Evolutionary conservation across 64 coral and sea anemone genomes (phyloP), one percentile per base, ranked within the genome.

Genomic region (Montipora foliosa): DNA sequence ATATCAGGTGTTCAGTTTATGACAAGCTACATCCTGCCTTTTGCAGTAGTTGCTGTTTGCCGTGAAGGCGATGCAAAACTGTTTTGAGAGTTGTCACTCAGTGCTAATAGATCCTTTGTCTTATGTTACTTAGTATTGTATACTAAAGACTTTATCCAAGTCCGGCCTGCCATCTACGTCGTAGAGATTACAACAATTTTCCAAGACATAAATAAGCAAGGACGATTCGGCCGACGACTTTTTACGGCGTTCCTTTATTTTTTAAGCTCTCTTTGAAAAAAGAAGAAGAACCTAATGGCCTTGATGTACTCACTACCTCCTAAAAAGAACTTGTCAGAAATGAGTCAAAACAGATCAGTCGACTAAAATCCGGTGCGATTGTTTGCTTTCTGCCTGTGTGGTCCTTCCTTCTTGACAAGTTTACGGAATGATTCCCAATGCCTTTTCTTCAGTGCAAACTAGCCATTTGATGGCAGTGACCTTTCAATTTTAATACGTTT

Each of bases 251-350:
- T 76, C 69, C 14, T 76, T 76, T 13, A 44, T 76, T 76, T 44
- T 37, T 37, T 37, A 8, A 46, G 0, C 25, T 47, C 29, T 8
- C 29, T 44, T 15, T 37, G 1, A 47, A 76, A 13, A 13, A 29
- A 9, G 46, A 47, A 47, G 10, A 24, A 24, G 69, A 73, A 73
- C 6, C 71, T 3, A 10, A 9, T 8, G n/a, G 5, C 71, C 20
- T 2, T 21, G 25, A 8, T 37, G 8, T 74, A 37, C 25, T 74
- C 24, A 9, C 71, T 22, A 21, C 71, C 49, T 49, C 78, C 57
- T 82, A 6, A 61, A 82, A 46, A 20, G 44, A 44, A 62, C 52
- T 81, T 81, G 82, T 70, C 15, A 86, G 14, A 21, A 86, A 20
- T 21, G 8, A 10, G 13, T 71, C 17, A 45, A 70, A 84, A 44